Evolutionary conservation across 1,140 invertebrate species (phyloP).

Genomic region (Bombus haemorrhoidalis): DNA sequence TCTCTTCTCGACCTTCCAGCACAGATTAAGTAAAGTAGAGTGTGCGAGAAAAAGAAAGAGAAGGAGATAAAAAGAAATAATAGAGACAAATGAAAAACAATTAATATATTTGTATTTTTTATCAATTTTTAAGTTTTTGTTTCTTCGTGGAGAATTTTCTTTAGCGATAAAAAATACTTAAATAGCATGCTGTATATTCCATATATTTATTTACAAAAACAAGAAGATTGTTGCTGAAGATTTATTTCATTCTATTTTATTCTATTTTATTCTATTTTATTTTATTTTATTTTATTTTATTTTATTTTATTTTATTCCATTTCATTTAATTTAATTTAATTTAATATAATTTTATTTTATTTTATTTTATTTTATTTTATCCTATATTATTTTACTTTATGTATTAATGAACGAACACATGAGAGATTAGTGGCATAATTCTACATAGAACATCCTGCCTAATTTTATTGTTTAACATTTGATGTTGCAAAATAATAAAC

Average conservation of each 20-base stretch:
- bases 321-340: no score
- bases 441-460: no score
- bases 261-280: not conserved
- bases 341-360: no score
- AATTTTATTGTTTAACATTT: not conserved
- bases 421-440: no score
- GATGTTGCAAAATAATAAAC: not conserved
- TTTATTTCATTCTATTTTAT: not conserved
- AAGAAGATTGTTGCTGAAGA: not conserved
- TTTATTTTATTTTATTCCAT: no score
- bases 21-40: not conserved
- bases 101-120: slow-evolving; percentile 3
- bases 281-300: not conserved
- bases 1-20: slow-evolving; percentile 22
- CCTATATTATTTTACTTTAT: not conserved
- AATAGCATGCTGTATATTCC: not conserved
- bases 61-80: slow-evolving; percentile 19
- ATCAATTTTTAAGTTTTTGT: slow-evolving; percentile 2
- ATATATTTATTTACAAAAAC: not conserved
- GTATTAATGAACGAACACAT: not conserved
- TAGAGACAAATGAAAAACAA: slow-evolving; percentile 17
- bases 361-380: no score
- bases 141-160: slow-evolving; percentile 31
- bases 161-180: not conserved
- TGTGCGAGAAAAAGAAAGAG: not conserved